Base-by-base conservation (phyloP, 2,888 invertebrate species). In the Ophraella communa region DNA sequence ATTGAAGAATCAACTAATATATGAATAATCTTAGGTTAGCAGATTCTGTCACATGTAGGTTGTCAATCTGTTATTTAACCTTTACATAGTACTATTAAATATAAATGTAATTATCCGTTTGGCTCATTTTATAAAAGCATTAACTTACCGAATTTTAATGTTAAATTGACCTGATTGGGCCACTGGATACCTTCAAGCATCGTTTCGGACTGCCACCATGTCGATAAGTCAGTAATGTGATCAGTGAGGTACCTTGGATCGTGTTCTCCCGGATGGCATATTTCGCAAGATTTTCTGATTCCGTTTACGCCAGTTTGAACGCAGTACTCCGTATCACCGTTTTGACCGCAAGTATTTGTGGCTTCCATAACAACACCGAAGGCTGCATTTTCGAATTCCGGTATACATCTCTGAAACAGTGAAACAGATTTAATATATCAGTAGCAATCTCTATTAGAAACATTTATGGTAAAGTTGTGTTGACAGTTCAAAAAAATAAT, bases 141-240 rank as follows among this genome's bases (percentile, higher is more conserved):
- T 14, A 17, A 68, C 71, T 71, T 68, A 78, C 78, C 76, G 61
- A 79, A 73, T 59, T 74, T 74, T 3, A 79, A 65, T 0, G 79
- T 79, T 23, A 99, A 85, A 82, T 98, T 98, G 73, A 99, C 97
- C 82, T 91, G 91, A 76, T 90, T 91, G 0, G 96, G 96, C 80
- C 92, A 93, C 80, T 96, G 94, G 61, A 96, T 91, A 23, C 91
- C 93, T 77, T 98, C 96, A 77, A 88, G 88, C 96, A 99, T 97
- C 2, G 99, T 98, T 80, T 98, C 96, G 0, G 96, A 96, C 81
- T 97, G 96, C 97, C 97, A 97, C 95, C 95, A 97, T 0, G 96
- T 95, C 71, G 92, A 91, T 79, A 94, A 93, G 72, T 94, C 92
- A 68, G 91, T 90, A 80, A 97, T 94, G 77, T 93, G 87, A 82